Percentiles rank a stretch among this genome's conserved stretches.
These are phyloP conservation scores for Ricordea florida DNA, from an alignment of 92 coral and sea anemone species.

Conservation along the genomic window DNA sequence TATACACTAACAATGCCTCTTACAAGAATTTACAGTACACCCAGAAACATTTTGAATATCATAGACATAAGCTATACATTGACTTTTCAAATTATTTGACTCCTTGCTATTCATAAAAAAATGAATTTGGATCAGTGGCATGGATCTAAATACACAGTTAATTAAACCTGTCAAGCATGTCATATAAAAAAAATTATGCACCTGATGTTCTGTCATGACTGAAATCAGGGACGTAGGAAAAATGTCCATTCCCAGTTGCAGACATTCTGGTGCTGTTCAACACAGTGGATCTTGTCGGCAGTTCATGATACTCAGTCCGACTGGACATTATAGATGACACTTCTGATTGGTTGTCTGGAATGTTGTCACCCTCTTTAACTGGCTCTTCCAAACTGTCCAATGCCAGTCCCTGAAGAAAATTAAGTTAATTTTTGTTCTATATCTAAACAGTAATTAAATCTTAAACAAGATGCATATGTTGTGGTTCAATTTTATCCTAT, in stretches of 20 bases:
- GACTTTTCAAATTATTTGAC: too few species aligned
- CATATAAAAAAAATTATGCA: too few species aligned
- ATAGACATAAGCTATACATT: too few species aligned
- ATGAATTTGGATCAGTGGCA: too few species aligned
- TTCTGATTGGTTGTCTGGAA: conserved; percentile 81
- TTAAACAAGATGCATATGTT: too few species aligned
- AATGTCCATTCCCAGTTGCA: background rate
- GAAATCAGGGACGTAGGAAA: conserved; percentile 1
- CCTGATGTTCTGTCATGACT: conserved; percentile 7
- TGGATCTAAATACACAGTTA: too few species aligned
- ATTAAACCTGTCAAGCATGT: too few species aligned
- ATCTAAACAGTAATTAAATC: background rate
- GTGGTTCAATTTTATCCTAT: too few species aligned
- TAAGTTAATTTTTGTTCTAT: background rate
- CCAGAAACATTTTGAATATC: too few species aligned
- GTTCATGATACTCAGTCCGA: conserved; percentile 82
- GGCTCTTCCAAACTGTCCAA: conserved; percentile 41
- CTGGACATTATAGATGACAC: conserved; percentile 80
- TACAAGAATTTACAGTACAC: too few species aligned
- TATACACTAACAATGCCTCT: too few species aligned
- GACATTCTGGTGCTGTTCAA: conserved; percentile 49
- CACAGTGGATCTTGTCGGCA: conserved; percentile 79
- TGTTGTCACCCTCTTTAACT: conserved; percentile 56
- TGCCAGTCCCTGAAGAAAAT: conserved; percentile 2
- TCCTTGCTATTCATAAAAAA: too few species aligned